Percentiles rank a stretch among this genome's conserved stretches.
These are phyloP conservation scores for Liposcelis brunnea DNA, from an alignment of 2,888 invertebrate genomes.

Conservation along the genomic window DNA sequence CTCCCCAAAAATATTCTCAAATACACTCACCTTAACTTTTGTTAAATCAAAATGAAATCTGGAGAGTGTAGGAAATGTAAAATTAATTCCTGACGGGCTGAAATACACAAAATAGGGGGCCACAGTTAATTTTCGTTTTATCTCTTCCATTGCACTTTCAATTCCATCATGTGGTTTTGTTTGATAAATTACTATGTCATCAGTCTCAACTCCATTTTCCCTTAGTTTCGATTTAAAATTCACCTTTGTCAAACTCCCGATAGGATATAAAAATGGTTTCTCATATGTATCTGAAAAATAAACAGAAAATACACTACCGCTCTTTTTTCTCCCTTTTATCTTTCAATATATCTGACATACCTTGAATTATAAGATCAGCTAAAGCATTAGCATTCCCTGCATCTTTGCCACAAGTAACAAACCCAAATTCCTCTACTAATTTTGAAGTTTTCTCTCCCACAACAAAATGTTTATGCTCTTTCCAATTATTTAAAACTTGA, in stretches of 20 bases:
- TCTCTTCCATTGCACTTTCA: slow-evolving; percentile 26
- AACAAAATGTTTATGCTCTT: slow-evolving; percentile 29
- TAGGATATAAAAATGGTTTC: slow-evolving; percentile 35
- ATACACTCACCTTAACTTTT: slow-evolving; percentile 19
- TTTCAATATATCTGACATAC: slow-evolving; percentile 20
- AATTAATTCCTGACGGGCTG: slow-evolving; percentile 38
- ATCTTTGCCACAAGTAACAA: slow-evolving; percentile 33
- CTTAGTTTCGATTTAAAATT: slow-evolving; percentile 28
- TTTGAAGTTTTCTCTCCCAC: slow-evolving; percentile 37
- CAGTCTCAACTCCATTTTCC: slow-evolving; percentile 27
- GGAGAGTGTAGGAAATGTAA: slow-evolving; percentile 27
- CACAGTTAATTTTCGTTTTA: slow-evolving; percentile 28
- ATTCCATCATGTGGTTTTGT: slow-evolving; percentile 32
- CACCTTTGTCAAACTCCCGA: slow-evolving; percentile 37
- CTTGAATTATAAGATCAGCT: slow-evolving; percentile 31
- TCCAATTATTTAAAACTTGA: slow-evolving; percentile 23
- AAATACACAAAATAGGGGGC: slow-evolving; percentile 30
- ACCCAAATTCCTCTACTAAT: slow-evolving; percentile 27
- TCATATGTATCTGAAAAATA: slow-evolving; percentile 19
- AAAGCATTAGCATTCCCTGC: slow-evolving; percentile 36
- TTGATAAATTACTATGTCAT: slow-evolving; percentile 34
- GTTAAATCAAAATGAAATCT: slow-evolving; percentile 21
- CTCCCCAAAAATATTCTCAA: background rate
- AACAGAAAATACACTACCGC: too few species aligned
- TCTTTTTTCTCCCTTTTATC: background rate